These are phyloP conservation scores for Drosophila kanapiae DNA, from an alignment of 1,140 invertebrate species.

Conservation along the genomic window DNA sequence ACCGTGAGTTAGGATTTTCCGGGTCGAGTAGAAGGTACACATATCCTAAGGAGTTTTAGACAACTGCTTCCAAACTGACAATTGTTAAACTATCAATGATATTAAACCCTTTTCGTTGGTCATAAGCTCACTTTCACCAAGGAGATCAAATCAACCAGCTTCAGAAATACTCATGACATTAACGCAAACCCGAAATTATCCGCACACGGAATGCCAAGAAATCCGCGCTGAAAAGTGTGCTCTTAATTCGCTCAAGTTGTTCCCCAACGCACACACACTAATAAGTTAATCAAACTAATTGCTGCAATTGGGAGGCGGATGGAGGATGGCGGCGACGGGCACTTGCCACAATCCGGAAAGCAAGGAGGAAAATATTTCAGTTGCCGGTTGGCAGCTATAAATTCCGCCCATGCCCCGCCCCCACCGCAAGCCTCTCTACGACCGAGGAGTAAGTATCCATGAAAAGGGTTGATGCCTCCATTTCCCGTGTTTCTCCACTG, in stretches of 20 bases:
- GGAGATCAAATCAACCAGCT: neutral
- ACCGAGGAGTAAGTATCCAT: constrained; percentile 58
- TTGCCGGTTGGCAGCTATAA: constrained; percentile 61
- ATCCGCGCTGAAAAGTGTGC: constrained; percentile 30
- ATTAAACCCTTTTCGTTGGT: no score
- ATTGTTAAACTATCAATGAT: no score
- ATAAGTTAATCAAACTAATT: constrained; percentile 84
- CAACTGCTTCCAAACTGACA: no score
- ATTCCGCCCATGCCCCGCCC: constrained; percentile 58
- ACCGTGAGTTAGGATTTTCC: no score
- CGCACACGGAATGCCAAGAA: neutral
- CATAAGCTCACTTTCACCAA: no score
- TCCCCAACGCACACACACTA: constrained; percentile 20
- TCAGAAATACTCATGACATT: neutral
- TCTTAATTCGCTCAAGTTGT: constrained; percentile 22
- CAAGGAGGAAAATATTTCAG: constrained; percentile 37
- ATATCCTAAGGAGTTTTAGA: no score
- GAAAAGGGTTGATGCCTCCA: constrained; percentile 62
- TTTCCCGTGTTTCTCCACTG: constrained; percentile 26
- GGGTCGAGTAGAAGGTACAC: no score
- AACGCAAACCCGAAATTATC: neutral
- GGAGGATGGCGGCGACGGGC: constrained; percentile 13
- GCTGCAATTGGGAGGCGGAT: constrained; percentile 12
- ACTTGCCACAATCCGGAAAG: constrained; percentile 19
- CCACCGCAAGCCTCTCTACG: neutral